Evolutionary conservation across 2,888 invertebrate species (phyloP), one percentile per base, ranked within the genome.

Genomic region (Artemia sp.): DNA sequence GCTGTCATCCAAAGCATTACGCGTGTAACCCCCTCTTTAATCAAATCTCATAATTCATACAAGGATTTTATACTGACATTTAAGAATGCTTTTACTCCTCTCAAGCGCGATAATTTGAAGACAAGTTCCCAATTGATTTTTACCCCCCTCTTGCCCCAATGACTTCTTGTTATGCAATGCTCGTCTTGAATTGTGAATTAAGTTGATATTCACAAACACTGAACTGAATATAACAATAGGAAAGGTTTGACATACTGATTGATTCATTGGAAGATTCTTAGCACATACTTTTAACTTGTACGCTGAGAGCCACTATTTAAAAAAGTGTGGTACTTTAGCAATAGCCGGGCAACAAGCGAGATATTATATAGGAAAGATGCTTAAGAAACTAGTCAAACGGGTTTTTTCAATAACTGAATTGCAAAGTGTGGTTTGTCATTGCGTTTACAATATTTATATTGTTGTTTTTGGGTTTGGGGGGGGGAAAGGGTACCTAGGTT

Each of bases 11-110:
- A n/a, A 10, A n/a, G 10, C 24, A 58, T 58, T 58, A 58, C 64
- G 64, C 64, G 64, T 24, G 9, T 58, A 58, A 58, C 64, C 64
- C 64, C 64, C 64, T 58, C 64, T 58, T 58, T 58, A 58, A 58
- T 58, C 64, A 58, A 58, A 58, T 58, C 64, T 24, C 64, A 58
- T 58, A 58, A 19, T 58, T 58, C 64, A 58, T 58, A 24, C 14
- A 58, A 24, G 24, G 64, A 38, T 38, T 38, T 38, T 38, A 38
- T 38, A 38, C 24, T 58, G 64, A 58, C 64, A 24, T 58, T 58
- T 58, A 24, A 58, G 64, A 58, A 58, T 58, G 64, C 64, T 58
- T 58, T 58, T 24, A n/a, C 8, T 58, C 64, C 64, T n/a, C 64
- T 24, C 14, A 58, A 19, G 64, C 64, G 64, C 24, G 64, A 58